Evolutionary conservation across 1,140 invertebrate species (phyloP).

Genomic region (Leptinotarsa texana): DNA sequence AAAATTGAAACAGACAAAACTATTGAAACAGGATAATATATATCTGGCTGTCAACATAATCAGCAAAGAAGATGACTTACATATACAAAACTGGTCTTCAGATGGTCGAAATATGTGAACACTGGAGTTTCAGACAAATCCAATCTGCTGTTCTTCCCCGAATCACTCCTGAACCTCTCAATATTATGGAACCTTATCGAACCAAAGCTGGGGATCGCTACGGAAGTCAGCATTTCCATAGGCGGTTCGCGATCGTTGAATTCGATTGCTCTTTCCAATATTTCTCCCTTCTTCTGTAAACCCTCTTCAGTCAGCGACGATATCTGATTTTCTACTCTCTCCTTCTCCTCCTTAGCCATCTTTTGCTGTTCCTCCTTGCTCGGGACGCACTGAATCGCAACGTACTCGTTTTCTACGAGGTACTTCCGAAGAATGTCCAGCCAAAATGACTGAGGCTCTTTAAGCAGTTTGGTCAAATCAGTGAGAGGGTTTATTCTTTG

Average conservation of each 20-base stretch:
- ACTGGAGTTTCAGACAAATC: conserved; percentile 70
- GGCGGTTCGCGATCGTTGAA: conserved; percentile 78
- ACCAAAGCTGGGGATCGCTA: conserved; percentile 70
- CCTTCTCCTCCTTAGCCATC: conserved; percentile 66
- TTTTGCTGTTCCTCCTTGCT: conserved; percentile 63
- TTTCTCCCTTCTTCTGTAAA: conserved; percentile 65
- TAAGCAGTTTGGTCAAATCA: conserved; percentile 65
- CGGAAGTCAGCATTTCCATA: conserved; percentile 66
- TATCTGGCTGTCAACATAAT: no score
- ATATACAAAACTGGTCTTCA: conserved; percentile 84
- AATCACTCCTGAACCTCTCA: conserved; percentile 61
- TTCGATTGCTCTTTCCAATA: conserved; percentile 70
- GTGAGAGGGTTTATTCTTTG: conserved; percentile 72
- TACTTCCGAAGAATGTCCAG: conserved; percentile 69
- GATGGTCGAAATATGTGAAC: conserved; percentile 76
- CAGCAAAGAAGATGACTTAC: conserved; percentile 61
- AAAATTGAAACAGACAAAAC: no score
- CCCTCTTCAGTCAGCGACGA: conserved; percentile 69
- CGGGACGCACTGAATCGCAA: conserved; percentile 62
- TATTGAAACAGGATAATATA: no score
- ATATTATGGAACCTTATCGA: conserved; percentile 73
- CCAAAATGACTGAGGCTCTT: conserved; percentile 74
- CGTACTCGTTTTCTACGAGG: conserved; percentile 65
- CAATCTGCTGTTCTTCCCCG: conserved; percentile 63
- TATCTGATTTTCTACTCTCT: conserved; percentile 68